phyloP scores from a whole-genome alignment of 2,113 vertebrate species.

The Eurystomus gularis region DNA sequence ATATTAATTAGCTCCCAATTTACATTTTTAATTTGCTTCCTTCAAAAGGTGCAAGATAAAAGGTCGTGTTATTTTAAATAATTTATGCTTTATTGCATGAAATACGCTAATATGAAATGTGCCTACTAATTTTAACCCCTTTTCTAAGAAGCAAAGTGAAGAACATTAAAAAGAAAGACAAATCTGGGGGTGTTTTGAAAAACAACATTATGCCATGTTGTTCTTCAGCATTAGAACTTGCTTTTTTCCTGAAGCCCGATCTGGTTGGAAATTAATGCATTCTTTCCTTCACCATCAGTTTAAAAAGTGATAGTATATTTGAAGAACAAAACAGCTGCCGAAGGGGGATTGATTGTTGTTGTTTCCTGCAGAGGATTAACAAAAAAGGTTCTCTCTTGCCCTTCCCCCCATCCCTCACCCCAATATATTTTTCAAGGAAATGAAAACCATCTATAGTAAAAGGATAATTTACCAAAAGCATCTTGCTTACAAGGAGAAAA shows the following conservation, averaged over 20 bases:
- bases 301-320: constrained; percentile 76
- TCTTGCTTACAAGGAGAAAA: background rate
- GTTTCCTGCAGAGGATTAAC: constrained; percentile 63
- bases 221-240: constrained; percentile 63
- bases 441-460: background rate
- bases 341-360: constrained; percentile 48
- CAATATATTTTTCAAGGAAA: constrained; percentile 22
- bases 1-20: constrained; percentile 99
- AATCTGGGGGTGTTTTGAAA: constrained; percentile 69
- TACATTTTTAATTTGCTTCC: constrained; percentile 99
- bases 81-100: constrained; percentile 99
- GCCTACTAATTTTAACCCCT: constrained; percentile 91
- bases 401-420: background rate
- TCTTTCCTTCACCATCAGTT: constrained; percentile 69
- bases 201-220: constrained; percentile 68
- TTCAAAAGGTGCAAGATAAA: constrained; percentile 99
- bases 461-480: constrained; percentile 19
- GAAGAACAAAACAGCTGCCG: constrained; percentile 73
- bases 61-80: constrained; percentile 99
- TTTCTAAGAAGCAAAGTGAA: constrained; percentile 76
- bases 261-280: constrained; percentile 70
- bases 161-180: constrained; percentile 68
- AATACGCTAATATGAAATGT: constrained; percentile 96
- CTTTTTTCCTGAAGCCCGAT: constrained; percentile 66
- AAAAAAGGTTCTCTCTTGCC: constrained; percentile 14